Evolutionary conservation across 2,888 invertebrate species (phyloP), one percentile per base, ranked within the genome.

Genomic region (Mallateleia sp.): DNA sequence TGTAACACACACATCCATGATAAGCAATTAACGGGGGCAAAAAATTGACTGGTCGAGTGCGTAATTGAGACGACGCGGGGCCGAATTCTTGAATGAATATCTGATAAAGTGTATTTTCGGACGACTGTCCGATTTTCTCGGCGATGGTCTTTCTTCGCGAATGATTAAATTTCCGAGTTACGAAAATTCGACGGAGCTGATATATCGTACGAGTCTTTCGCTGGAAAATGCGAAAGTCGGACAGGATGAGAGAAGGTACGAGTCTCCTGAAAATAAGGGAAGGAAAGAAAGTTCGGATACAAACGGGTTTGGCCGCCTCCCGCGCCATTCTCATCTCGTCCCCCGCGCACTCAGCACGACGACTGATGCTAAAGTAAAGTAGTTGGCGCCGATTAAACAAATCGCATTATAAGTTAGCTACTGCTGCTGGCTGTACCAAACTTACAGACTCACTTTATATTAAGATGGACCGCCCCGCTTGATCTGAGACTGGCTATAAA

Each of bases 341-440:
- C 74, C 52, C 38, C 25, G 38, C 38, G 20, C 34, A 24, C 24
- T 75, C 77, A 54, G 71, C 60, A 83, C 86, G 81, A 83, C 86
- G 91, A 87, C 89, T 92, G 87, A 83, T 87, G 91, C 90, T 90
- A 90, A 91, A 92, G 91, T 92, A 93, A 94, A 94, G 94, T 94
- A 94, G 93, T 93, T 94, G 94, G 94, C 94, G 93, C 94, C 94
- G 94, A 95, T 94, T 94, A 94, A 94, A 94, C 94, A 95, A 95
- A 94, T 95, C 94, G 93, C 93, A 94, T 94, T 95, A 94, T 94
- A 94, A 95, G 94, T 94, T 94, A 93, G 93, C 92, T 90, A 86
- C 92, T 91, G 88, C 92, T 92, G 92, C 91, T 93, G 92, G 92
- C 92, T 92, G 92, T 92, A 91, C 92, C 91, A 92, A 94, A 94